Conservation (phyloP, 2,888 invertebrate genomes). For the Drosophila quasianomalipes region DNA sequence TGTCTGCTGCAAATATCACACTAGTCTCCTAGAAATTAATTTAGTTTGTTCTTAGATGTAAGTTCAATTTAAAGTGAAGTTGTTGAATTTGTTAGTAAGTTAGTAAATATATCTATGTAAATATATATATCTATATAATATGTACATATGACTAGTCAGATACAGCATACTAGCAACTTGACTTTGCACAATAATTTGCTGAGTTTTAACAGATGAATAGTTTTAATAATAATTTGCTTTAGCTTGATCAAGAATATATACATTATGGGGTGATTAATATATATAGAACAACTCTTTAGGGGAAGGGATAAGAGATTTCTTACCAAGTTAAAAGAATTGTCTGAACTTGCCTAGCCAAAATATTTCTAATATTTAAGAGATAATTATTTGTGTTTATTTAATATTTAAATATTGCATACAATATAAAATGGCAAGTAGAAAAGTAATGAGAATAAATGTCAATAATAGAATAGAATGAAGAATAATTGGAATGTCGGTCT, state of each 20-base stretch:
- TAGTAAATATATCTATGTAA: not conserved
- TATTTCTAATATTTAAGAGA: not conserved
- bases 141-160: constrained; percentile 4
- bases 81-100: constrained; percentile 1
- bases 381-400: constrained; percentile 1
- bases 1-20: constrained; percentile 81
- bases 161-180: not conserved
- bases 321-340: not conserved
- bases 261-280: not conserved
- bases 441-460: constrained; percentile 4
- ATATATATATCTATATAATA: not conserved
- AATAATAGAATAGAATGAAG: not conserved
- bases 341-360: not conserved
- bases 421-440: not conserved
- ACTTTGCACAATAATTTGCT: not conserved
- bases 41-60: constrained; percentile 11
- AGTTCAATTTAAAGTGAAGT: constrained; percentile 5
- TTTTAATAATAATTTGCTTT: too few relatives aligned
- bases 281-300: not conserved
- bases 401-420: not conserved
- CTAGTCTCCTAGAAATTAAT: constrained; percentile 14
- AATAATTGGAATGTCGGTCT: not conserved
- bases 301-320: not conserved
- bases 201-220: not conserved
- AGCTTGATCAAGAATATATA: not conserved